Percentiles rank a stretch among this genome's conserved stretches.
These are phyloP conservation scores for Drosophila imparisetae DNA, from an alignment of 2,888 invertebrate genomes.

Conservation along the genomic window DNA sequence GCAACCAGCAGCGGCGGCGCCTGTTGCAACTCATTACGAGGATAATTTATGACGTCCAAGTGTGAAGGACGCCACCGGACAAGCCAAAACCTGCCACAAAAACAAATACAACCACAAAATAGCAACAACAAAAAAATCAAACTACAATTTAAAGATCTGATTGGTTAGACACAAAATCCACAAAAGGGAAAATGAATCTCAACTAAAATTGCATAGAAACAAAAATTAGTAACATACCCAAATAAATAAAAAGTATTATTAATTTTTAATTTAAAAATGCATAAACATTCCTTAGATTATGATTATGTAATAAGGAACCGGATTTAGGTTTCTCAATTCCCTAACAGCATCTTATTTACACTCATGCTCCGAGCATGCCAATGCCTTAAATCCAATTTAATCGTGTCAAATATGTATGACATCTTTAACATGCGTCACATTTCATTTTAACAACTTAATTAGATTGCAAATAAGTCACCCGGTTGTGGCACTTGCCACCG, in stretches of 20 bases:
- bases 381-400: constrained; percentile 39
- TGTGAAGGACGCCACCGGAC: constrained; percentile 74
- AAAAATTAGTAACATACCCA: neutral
- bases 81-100: constrained; percentile 51
- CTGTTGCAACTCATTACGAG: constrained; percentile 78
- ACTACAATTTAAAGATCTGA: constrained; percentile 17
- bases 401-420: constrained; percentile 50
- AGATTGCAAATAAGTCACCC: constrained; percentile 71
- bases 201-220: neutral
- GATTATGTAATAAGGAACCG: neutral
- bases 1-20: constrained; percentile 58
- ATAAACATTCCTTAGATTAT: neutral
- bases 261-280: fast-evolving
- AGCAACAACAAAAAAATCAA: constrained; percentile 25
- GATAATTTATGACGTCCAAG: constrained; percentile 81
- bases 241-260: neutral
- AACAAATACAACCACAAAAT: constrained; percentile 4
- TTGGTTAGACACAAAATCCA: constrained; percentile 2
- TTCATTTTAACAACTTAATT: constrained; percentile 76
- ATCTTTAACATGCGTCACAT: constrained; percentile 68
- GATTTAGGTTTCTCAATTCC: neutral
- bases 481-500: constrained; percentile 51
- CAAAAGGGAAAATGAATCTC: neutral
- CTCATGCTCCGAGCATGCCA: neutral
- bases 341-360: neutral